Evolutionary conservation across 2,113 vertebrate genomes (phyloP).

Genomic region (Lepus europaeus): DNA sequence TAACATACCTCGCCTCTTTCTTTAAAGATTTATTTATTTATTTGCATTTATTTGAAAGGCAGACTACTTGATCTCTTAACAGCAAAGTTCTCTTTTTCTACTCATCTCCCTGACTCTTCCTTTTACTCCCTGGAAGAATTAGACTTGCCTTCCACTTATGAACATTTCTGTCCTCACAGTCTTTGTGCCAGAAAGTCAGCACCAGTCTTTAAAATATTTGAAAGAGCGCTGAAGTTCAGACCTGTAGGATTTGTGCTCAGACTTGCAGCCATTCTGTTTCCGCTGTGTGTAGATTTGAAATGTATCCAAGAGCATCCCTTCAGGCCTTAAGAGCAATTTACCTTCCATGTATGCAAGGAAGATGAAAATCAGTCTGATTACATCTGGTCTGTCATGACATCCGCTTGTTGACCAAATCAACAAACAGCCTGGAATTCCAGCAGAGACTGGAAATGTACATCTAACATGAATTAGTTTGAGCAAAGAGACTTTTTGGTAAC

Average conservation of each 20-base stretch:
- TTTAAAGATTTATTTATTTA: too few species aligned
- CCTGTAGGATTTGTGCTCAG: background rate
- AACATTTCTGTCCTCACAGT: background rate
- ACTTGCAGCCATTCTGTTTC: background rate
- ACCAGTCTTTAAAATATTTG: background rate
- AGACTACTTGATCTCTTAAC: background rate
- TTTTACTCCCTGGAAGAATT: background rate
- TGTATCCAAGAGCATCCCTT: slow-evolving; percentile 19
- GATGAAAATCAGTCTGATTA: slow-evolving; percentile 35
- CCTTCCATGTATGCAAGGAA: background rate
- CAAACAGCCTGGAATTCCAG: slow-evolving; percentile 55
- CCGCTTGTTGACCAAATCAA: slow-evolving; percentile 42
- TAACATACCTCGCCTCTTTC: too few species aligned
- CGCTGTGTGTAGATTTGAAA: background rate
- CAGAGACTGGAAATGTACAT: slow-evolving; percentile 52
- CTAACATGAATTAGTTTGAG: slow-evolving; percentile 56
- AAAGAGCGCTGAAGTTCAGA: background rate
- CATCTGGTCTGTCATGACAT: slow-evolving; percentile 48
- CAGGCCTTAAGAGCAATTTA: slow-evolving; percentile 5
- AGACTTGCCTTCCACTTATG: background rate
- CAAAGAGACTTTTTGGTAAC: slow-evolving; percentile 65
- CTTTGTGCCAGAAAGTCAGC: background rate
- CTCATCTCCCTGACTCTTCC: background rate
- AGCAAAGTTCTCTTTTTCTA: background rate
- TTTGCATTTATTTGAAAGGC: too few species aligned